These are phyloP conservation scores for Leiothrix lutea DNA, from an alignment of 2,113 vertebrate species.

Conservation along the genomic window DNA sequence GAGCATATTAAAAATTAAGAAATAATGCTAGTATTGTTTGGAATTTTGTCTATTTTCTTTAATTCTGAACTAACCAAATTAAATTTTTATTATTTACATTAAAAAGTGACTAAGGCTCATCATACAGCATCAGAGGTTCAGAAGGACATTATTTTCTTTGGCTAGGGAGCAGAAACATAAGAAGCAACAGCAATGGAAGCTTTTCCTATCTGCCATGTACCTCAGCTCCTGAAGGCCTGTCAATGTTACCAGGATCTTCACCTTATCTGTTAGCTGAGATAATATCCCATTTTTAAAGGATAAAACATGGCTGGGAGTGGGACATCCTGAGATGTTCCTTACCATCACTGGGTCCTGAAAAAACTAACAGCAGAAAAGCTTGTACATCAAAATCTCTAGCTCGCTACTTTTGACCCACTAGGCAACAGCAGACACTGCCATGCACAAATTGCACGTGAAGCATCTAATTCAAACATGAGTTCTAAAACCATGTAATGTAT, in stretches of 20 bases:
- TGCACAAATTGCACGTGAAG: background rate
- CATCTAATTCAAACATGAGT: background rate
- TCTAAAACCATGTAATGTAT: background rate
- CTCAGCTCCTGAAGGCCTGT: background rate
- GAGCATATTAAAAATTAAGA: background rate
- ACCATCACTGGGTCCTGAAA: background rate
- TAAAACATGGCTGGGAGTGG: background rate
- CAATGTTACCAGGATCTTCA: background rate
- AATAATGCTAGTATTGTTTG: background rate
- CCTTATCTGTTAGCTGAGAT: background rate
- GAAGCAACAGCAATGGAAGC: background rate
- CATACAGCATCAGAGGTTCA: background rate
- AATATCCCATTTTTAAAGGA: background rate
- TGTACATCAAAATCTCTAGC: background rate
- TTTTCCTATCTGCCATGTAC: background rate
- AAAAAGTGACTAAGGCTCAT: background rate
- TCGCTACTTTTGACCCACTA: background rate
- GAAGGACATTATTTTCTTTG: background rate
- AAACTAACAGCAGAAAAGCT: background rate
- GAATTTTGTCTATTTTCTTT: background rate
- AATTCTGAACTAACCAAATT: background rate
- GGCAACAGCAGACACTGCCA: background rate
- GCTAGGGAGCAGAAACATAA: background rate
- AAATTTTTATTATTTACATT: background rate
- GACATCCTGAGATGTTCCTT: background rate